phyloP scores from a whole-genome alignment of 2,888 invertebrate species.

The Pediacus dermestoides region DNA sequence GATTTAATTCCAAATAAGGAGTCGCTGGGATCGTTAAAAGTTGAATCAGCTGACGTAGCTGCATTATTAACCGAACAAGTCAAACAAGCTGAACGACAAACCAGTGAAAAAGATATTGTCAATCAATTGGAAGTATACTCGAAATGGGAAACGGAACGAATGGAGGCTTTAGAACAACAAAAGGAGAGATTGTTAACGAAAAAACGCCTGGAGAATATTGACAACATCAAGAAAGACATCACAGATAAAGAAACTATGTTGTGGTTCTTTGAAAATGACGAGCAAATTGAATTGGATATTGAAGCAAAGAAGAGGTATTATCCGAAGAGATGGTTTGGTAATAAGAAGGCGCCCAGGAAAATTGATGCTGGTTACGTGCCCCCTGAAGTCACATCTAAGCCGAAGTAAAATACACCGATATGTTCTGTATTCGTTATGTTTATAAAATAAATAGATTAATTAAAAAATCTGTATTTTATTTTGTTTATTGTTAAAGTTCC shows the following conservation, averaged over 20 bases:
- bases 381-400: conserved; percentile 56
- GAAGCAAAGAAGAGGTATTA: conserved; percentile 51
- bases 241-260: conserved; percentile 60
- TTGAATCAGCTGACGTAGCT: conserved; percentile 37
- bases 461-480: too few relatives aligned
- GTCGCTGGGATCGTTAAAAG: too few relatives aligned
- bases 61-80: conserved; percentile 49
- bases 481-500: too few relatives aligned
- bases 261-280: conserved; percentile 82
- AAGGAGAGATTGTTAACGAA: conserved; percentile 52
- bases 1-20: conserved; percentile 47
- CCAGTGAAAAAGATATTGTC: conserved; percentile 57
- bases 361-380: conserved; percentile 67
- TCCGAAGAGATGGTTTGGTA: conserved; percentile 38
- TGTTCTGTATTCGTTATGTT: too few relatives aligned
- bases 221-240: conserved; percentile 58
- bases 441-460: too few relatives aligned
- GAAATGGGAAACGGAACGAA: conserved; percentile 58
- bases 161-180: conserved; percentile 59
- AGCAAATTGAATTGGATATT: conserved; percentile 68
- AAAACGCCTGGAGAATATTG: conserved; percentile 55
- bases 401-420: too few relatives aligned
- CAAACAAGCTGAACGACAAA: conserved; percentile 53
- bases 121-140: conserved; percentile 57
- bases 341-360: conserved; percentile 51